Conservation (phyloP, 2,888 invertebrate genomes). For the Nomada ruficornis region DNA sequence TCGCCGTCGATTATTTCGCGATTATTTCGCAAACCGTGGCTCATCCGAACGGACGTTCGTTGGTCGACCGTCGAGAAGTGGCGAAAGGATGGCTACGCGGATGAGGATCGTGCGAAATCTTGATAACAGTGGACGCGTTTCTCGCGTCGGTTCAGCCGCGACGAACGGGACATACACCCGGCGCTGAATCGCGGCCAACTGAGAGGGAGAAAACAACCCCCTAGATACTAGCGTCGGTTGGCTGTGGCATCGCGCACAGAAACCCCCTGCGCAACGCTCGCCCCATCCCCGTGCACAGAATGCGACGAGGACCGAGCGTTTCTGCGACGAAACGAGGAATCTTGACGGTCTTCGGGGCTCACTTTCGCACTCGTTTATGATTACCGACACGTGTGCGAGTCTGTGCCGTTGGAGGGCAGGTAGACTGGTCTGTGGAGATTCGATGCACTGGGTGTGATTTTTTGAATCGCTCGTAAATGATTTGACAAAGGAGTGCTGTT, state of each 20-base stretch:
- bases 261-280: slow-evolving; percentile 81
- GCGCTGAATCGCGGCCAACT: slow-evolving; percentile 83
- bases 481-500: too few relatives aligned
- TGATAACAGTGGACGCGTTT: slow-evolving; percentile 13
- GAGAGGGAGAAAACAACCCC: slow-evolving; percentile 76
- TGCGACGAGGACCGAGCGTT: slow-evolving; percentile 31
- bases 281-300: slow-evolving; percentile 63
- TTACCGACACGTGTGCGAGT: not conserved
- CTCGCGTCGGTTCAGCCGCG: slow-evolving; percentile 55
- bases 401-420: too few relatives aligned
- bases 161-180: slow-evolving; percentile 75
- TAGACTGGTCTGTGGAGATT: too few relatives aligned
- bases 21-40: too few relatives aligned
- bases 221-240: slow-evolving; percentile 72
- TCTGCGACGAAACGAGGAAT: slow-evolving; percentile 20
- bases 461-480: too few relatives aligned
- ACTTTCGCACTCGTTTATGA: slow-evolving; percentile 21
- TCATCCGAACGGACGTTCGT: not conserved
- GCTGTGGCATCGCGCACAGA: slow-evolving; percentile 77
- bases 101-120: slow-evolving; percentile 6
- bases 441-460: too few relatives aligned
- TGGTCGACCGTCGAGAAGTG: not conserved
- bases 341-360: slow-evolving; percentile 17
- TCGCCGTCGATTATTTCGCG: too few relatives aligned
- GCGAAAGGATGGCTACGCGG: not conserved